phyloP scores from a whole-genome alignment of 2,113 vertebrate genomes.

The Anarrhichthys ocellatus region DNA sequence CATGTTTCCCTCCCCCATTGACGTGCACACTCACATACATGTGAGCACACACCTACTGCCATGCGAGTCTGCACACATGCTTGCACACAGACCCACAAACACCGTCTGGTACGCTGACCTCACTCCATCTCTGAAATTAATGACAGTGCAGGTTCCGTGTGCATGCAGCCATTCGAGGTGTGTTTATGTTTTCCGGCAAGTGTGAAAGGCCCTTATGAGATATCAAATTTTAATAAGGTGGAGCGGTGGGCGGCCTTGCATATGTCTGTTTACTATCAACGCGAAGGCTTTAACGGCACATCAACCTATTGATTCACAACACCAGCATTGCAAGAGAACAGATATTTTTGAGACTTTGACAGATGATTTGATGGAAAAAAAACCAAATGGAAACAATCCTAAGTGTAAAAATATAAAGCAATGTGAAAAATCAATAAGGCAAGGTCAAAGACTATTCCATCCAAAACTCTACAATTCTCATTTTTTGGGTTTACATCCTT shows the following conservation, averaged over 20 bases:
- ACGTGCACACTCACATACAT: conserved; percentile 49
- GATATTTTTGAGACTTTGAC: background rate
- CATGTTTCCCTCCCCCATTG: conserved; percentile 37
- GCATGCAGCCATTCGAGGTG: conserved; percentile 41
- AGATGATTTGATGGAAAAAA: background rate
- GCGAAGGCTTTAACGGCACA: conserved; percentile 36
- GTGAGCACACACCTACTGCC: conserved; percentile 43
- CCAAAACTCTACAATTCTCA: background rate
- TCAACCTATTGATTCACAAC: conserved; percentile 33
- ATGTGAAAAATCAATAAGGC: background rate
- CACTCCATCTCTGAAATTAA: conserved; percentile 73
- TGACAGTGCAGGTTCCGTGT: conserved; percentile 73
- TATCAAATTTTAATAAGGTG: conserved; percentile 73
- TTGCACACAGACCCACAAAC: conserved; percentile 59
- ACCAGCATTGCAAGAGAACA: conserved; percentile 17
- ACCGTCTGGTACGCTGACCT: conserved; percentile 74
- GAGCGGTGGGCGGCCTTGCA: conserved; percentile 69
- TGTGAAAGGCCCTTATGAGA: conserved; percentile 74
- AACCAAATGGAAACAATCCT: background rate
- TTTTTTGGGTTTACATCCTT: background rate
- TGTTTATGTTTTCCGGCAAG: conserved; percentile 67
- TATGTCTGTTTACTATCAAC: conserved; percentile 72
- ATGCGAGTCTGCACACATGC: conserved; percentile 53
- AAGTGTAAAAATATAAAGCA: conserved; percentile 7
- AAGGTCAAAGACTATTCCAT: conserved; percentile 10